These are phyloP conservation scores for Hydrotaea cyrtoneurina DNA, from an alignment of 2,888 invertebrate genomes.

Conservation along the genomic window DNA sequence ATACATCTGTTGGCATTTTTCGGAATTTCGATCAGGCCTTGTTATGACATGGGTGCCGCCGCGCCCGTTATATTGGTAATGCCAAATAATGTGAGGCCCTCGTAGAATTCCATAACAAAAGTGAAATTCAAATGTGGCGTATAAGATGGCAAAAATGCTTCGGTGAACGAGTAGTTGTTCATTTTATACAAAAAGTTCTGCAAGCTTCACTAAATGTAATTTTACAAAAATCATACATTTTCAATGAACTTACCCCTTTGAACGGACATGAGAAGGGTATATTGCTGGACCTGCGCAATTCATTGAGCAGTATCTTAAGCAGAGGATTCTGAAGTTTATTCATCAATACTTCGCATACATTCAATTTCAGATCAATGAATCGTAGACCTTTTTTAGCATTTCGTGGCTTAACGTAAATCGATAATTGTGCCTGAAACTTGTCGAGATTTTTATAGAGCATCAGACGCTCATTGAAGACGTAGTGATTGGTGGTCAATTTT, in stretches of 20 bases:
- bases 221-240: not conserved
- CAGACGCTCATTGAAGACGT: not conserved
- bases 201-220: not conserved
- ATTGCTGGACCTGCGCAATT: constrained; percentile 15
- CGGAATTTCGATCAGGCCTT: too few relatives aligned
- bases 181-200: constrained; percentile 3
- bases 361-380: not conserved
- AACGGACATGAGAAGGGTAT: constrained; percentile 26
- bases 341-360: not conserved
- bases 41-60: not conserved
- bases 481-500: not conserved
- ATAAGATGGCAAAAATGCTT: not conserved
- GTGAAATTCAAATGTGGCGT: not conserved
- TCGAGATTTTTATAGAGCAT: not conserved
- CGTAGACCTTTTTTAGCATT: not conserved
- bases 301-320: not conserved
- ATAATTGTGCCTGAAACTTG: not conserved
- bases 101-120: not conserved
- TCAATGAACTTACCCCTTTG: constrained; percentile 13
- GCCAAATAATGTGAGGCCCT: not conserved
- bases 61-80: not conserved
- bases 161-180: not conserved
- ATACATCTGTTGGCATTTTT: too few relatives aligned
- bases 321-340: not conserved
- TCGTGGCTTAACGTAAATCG: not conserved